A percentile compares a stretch with the other conserved stretches of the same genome.
These are phyloP conservation scores for Carterocephalus palaemon DNA, from an alignment of 2,888 invertebrate species.

Conservation along the genomic window DNA sequence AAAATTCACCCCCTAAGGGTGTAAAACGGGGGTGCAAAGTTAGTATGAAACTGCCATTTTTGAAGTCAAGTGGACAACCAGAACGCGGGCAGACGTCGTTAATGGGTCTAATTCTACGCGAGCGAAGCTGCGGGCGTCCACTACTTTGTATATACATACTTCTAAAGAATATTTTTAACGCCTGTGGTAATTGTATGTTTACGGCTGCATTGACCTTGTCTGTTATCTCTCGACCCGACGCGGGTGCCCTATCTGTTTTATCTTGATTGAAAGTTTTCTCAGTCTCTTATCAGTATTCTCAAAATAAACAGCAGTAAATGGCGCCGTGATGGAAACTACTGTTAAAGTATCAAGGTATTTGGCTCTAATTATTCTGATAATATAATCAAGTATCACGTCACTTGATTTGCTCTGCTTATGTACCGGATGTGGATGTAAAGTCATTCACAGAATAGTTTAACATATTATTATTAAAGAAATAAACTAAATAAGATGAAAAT, in stretches of 20 bases:
- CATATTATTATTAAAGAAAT: too few species aligned
- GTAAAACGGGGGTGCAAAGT: too few species aligned
- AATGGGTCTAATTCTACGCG: too few species aligned
- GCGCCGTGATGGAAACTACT: neutral
- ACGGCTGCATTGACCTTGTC: slow-evolving; percentile 6
- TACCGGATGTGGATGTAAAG: slow-evolving; percentile 5
- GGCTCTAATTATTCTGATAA: neutral
- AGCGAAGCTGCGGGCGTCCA: too few species aligned
- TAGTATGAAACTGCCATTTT: too few species aligned
- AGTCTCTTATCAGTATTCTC: slow-evolving; percentile 34
- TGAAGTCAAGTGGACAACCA: too few species aligned
- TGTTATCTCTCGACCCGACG: slow-evolving; percentile 6
- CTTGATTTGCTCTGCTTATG: neutral
- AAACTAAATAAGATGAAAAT: too few species aligned
- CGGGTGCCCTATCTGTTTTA: slow-evolving; percentile 40
- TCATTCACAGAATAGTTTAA: neutral
- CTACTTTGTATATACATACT: too few species aligned
- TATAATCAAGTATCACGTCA: neutral
- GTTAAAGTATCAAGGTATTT: slow-evolving; percentile 7
- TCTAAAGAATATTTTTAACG: too few species aligned
- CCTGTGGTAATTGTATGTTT: too few species aligned
- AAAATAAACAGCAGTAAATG: slow-evolving; percentile 11
- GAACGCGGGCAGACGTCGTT: too few species aligned
- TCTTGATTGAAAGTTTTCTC: slow-evolving; percentile 54
- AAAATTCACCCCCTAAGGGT: too few species aligned